phyloP scores from a whole-genome alignment of 2,797 vertebrate genomes.

The Nannoperca australis region DNA sequence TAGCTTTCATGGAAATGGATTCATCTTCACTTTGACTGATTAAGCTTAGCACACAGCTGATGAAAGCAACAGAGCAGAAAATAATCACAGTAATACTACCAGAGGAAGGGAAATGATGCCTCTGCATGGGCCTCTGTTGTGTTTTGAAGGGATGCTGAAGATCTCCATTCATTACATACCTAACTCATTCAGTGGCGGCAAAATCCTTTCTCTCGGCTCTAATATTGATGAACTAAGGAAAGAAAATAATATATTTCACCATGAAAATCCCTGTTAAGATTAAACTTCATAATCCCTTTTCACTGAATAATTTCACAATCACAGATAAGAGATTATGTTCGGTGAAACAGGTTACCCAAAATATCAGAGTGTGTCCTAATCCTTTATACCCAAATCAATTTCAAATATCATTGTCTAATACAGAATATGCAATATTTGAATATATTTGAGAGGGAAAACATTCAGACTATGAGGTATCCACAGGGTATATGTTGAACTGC shows the following conservation, averaged over 20 bases:
- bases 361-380: constrained; percentile 68
- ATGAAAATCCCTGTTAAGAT: constrained; percentile 73
- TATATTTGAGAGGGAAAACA: constrained; percentile 30
- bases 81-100: constrained; percentile 39
- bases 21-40: constrained; percentile 65
- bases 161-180: constrained; percentile 37
- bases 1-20: constrained; percentile 49
- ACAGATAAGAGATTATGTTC: constrained; percentile 67
- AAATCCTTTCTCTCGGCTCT: constrained; percentile 62
- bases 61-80: constrained; percentile 55
- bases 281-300: constrained; percentile 71
- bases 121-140: constrained; percentile 21
- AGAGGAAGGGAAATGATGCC: constrained; percentile 27
- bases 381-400: constrained; percentile 63
- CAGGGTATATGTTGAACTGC: constrained; percentile 30
- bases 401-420: constrained; percentile 59
- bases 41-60: constrained; percentile 31
- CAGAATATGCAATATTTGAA: constrained; percentile 41
- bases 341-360: constrained; percentile 62
- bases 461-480: constrained; percentile 35
- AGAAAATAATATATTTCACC: constrained; percentile 62
- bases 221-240: constrained; percentile 60
- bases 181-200: constrained; percentile 48
- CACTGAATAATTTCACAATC: constrained; percentile 71
- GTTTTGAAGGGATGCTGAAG: constrained; percentile 36